Percentiles rank a stretch among this genome's conserved stretches.
Conservation (phyloP, 2,797 vertebrate genomes). For the Scyliorhinus canicula region DNA sequence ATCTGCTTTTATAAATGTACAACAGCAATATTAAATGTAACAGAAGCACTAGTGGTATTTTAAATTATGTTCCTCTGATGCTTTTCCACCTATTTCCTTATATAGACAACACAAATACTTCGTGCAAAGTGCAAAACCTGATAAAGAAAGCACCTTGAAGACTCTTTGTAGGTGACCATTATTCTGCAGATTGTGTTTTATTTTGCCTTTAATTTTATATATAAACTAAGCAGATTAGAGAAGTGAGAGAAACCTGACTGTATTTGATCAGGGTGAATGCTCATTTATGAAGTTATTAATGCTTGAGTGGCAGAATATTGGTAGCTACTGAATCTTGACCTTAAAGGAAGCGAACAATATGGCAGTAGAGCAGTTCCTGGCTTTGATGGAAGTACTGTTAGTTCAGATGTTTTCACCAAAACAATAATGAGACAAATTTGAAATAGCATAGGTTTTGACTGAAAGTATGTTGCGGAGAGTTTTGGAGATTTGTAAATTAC, state of each 20-base stretch:
- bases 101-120: conserved; percentile 39
- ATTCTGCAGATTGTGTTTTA: conserved; percentile 38
- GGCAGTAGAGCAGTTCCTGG: not conserved
- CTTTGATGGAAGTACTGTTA: not conserved
- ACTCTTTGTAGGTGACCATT: conserved; percentile 39
- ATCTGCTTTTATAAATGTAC: conserved; percentile 35
- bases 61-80: conserved; percentile 39
- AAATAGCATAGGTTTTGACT: not conserved
- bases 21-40: conserved; percentile 34
- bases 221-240: conserved; percentile 33
- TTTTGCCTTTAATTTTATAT: conserved; percentile 33
- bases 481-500: not conserved
- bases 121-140: conserved; percentile 39
- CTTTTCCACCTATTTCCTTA: conserved; percentile 39
- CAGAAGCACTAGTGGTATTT: conserved; percentile 38
- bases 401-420: not conserved
- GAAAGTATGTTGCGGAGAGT: conserved; percentile 17
- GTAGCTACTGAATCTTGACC: not conserved
- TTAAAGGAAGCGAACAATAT: not conserved
- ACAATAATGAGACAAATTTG: not conserved
- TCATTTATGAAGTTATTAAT: conserved; percentile 19
- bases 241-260: conserved; percentile 18
- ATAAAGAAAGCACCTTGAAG: conserved; percentile 39
- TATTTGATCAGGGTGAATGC: conserved; percentile 16
- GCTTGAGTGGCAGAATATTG: conserved; percentile 16